Conservation (phyloP, 2,797 vertebrate species). For the Serranus cabrilla region DNA sequence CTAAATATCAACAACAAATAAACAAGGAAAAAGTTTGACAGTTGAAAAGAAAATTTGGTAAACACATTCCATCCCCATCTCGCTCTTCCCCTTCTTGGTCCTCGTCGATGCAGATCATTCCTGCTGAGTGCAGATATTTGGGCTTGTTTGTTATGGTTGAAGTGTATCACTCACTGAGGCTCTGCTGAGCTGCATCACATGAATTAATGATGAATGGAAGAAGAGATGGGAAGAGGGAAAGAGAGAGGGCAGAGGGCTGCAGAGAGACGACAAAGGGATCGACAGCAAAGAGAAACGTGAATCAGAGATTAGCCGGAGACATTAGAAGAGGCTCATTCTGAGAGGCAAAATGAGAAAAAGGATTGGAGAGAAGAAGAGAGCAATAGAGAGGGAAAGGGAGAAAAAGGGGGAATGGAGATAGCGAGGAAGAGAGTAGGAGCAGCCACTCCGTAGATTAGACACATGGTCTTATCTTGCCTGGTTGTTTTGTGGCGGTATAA, state of each 20-base stretch:
- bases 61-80: conserved; percentile 23
- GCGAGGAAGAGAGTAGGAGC: conserved; percentile 11
- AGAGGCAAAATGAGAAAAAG: conserved; percentile 57
- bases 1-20: conserved; percentile 54
- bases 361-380: conserved; percentile 31
- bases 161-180: conserved; percentile 79
- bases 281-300: conserved; percentile 42
- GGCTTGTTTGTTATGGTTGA: conserved; percentile 83
- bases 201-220: conserved; percentile 78
- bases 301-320: conserved; percentile 54
- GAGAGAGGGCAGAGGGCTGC: conserved; percentile 52
- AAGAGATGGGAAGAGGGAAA: conserved; percentile 40
- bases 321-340: conserved; percentile 53
- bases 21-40: conserved; percentile 43
- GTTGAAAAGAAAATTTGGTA: conserved; percentile 9
- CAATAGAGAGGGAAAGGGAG: not conserved
- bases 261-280: conserved; percentile 39
- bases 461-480: conserved; percentile 57
- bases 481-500: conserved; percentile 68
- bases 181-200: conserved; percentile 74
- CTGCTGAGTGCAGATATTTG: conserved; percentile 78
- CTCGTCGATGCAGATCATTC: conserved; percentile 67
- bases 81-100: conserved; percentile 21
- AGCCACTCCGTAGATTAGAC: conserved; percentile 54
- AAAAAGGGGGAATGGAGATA: not conserved